Conservation (phyloP, 2,797 vertebrate species). For the Yasuhikotakia modesta region DNA sequence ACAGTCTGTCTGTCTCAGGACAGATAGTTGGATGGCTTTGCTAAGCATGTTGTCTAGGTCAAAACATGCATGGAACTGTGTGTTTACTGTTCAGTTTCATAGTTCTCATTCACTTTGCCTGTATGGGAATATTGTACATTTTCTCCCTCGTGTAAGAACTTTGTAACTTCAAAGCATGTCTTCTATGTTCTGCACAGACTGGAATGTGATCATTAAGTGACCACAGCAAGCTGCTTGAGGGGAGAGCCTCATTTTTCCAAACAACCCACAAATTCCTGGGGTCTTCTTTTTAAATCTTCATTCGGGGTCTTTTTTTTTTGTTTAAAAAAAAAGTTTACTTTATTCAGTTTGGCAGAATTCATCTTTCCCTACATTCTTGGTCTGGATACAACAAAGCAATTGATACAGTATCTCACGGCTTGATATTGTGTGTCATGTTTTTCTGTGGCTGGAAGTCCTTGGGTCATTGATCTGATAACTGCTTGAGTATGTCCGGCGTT, state of each 20-base stretch:
- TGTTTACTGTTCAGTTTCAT: conserved; percentile 33
- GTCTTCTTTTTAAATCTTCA: conserved; percentile 1
- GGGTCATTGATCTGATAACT: background rate
- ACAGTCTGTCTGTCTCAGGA: background rate
- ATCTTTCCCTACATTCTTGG: background rate
- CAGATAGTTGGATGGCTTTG: background rate
- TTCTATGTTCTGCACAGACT: conserved; percentile 29
- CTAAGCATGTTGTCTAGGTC: background rate
- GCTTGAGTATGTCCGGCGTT: conserved; percentile 22
- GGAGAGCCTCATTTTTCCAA: conserved; percentile 6
- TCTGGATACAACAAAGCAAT: background rate
- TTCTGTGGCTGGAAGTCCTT: conserved; percentile 19
- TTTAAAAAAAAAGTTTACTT: conserved; percentile 13
- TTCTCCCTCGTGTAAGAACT: conserved; percentile 34
- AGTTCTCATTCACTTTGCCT: conserved; percentile 5
- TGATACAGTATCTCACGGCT: background rate
- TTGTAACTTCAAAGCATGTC: conserved; percentile 44
- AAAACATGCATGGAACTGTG: background rate
- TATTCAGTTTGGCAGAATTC: conserved; percentile 16
- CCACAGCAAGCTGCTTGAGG: conserved; percentile 37
- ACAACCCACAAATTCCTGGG: conserved; percentile 7
- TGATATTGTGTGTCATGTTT: background rate
- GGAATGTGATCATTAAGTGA: conserved; percentile 57
- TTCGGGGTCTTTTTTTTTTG: background rate
- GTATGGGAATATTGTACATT: conserved; percentile 18